These are phyloP conservation scores for Alethe castanea DNA, from an alignment of 2,113 vertebrate species.

Conservation along the genomic window DNA sequence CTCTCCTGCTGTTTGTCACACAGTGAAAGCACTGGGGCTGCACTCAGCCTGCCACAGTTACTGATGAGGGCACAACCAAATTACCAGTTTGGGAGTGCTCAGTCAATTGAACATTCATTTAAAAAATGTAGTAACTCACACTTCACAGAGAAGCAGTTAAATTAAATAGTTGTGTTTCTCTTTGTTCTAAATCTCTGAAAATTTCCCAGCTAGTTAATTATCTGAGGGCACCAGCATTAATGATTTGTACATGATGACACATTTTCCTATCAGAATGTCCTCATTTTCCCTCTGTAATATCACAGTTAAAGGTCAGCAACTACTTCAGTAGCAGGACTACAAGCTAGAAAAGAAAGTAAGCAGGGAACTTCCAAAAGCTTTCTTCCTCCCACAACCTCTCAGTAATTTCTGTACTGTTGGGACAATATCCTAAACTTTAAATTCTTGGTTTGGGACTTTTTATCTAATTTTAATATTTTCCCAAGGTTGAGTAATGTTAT, in stretches of 20 bases:
- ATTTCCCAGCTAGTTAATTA: not conserved
- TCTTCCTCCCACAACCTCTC: not conserved
- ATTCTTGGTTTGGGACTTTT: not conserved
- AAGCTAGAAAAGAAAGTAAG: not conserved
- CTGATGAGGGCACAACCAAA: not conserved
- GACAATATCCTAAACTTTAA: not conserved
- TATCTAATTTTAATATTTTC: not conserved
- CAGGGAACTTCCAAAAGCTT: not conserved
- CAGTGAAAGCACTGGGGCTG: not conserved
- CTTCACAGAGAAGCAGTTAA: not conserved
- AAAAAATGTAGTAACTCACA: not conserved
- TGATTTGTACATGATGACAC: not conserved
- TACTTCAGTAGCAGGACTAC: not conserved
- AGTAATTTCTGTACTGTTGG: not conserved
- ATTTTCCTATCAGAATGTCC: not conserved
- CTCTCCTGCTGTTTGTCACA: accelerated
- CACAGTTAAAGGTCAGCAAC: not conserved
- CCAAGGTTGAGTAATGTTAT: not conserved
- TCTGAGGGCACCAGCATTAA: not conserved
- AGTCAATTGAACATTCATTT: not conserved
- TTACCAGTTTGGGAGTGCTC: not conserved
- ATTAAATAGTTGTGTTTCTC: not conserved
- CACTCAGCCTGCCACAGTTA: not conserved
- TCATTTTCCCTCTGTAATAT: not conserved
- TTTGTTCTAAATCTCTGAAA: not conserved